A percentile compares a stretch with the other conserved stretches of the same genome.
Evolutionary conservation across 1,140 invertebrate genomes (phyloP).

Genomic region (Vanessa tameamea): DNA sequence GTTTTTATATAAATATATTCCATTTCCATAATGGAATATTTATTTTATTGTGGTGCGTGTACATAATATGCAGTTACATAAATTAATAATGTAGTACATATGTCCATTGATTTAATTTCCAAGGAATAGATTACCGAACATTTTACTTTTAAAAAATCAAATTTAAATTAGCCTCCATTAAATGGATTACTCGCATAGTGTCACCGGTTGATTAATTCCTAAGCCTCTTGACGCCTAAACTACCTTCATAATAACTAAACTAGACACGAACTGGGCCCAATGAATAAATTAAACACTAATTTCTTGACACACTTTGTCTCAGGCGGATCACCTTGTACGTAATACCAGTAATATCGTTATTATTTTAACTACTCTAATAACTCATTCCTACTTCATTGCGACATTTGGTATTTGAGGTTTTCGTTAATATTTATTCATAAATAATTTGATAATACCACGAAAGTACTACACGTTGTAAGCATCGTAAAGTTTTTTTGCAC

Average conservation of each 20-base stretch:
- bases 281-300: slow-evolving; percentile 79
- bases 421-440: background rate
- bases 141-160: background rate
- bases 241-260: slow-evolving; percentile 64
- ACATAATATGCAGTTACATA: no score
- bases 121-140: background rate
- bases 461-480: background rate
- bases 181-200: slow-evolving; percentile 24
- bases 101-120: background rate
- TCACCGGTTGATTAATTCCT: slow-evolving; percentile 60
- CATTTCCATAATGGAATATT: no score
- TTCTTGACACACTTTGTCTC: slow-evolving; percentile 74
- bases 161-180: background rate
- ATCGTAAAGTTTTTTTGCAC: background rate
- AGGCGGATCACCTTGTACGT: slow-evolving; percentile 70
- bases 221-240: slow-evolving; percentile 45
- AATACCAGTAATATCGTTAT: slow-evolving; percentile 64
- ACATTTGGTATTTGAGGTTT: background rate
- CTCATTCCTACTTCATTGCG: background rate
- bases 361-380: slow-evolving; percentile 34
- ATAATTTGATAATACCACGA: background rate
- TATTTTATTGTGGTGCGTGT: background rate
- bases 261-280: slow-evolving; percentile 64
- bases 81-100: no score
- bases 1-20: no score